Evolutionary conservation across 2,888 invertebrate genomes (phyloP), one percentile per base, ranked within the genome.

Genomic region (Tetragonisca angustula): DNA sequence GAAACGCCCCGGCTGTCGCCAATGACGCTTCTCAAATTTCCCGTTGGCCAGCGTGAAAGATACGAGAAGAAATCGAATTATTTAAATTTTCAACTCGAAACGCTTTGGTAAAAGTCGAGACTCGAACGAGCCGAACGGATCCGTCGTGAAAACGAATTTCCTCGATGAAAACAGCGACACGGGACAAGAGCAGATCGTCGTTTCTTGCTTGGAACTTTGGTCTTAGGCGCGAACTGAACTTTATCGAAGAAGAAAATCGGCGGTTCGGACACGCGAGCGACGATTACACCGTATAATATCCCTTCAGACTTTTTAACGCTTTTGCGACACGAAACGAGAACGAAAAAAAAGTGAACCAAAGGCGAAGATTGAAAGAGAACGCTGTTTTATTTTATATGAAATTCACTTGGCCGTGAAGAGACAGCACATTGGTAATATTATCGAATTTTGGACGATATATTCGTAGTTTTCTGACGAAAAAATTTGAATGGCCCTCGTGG

Each of bases 341-440:
- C 27, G 56, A 32, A 54, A 17, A n/a, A 15, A 54, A 4, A 32
- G 32, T 32, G 56, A 43, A 43, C 15, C 2, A 4, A 15, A 9
- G 21, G 17, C 2, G 43, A 67, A 32, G 43, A 68, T 50, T 32
- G 17, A 43, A 59, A n/a, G 49, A 24, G 36, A 64, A 19, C 43
- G 43, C 54, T 11, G 49, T 32, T 62, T 61, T 43, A 81, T 32
- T 75, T 62, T 27, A 27, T 0, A 27, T 27, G 21, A 6, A 32
- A 54, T 43, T 71, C 71, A 17, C 19, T 81, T 76, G 17, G 27
- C 24, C 24, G 43, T 64, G 49, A 50, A 50, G 64, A 36, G 36
- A 36, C 9, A 9, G 36, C 6, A 36, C 3, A 36, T 36, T 36
- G 36, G 36, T 9, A 36, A 36, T 36, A 36, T 36, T 36, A 36